A percentile compares a stretch with the other conserved stretches of the same genome.
Evolutionary conservation across 1,140 invertebrate genomes (phyloP).

Genomic region (Agrilus planipennis): DNA sequence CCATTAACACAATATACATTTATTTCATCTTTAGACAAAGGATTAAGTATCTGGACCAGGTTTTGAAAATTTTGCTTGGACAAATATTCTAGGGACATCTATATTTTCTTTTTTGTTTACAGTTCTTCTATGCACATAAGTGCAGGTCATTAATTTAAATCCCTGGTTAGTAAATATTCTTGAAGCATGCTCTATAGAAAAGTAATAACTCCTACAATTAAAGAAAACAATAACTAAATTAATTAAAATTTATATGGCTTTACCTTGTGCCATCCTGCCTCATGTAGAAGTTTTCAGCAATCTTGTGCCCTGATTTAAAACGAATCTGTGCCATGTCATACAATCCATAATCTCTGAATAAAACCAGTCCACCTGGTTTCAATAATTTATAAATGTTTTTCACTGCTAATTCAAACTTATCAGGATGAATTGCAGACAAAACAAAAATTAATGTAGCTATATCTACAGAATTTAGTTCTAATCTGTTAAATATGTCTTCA

Average conservation of each 20-base stretch:
- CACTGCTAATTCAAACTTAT: slow-evolving; percentile 61
- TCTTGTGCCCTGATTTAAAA: slow-evolving; percentile 86
- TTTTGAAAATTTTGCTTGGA: slow-evolving; percentile 79
- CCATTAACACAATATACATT: too few relatives aligned
- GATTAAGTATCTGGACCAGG: too few relatives aligned
- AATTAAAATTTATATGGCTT: slow-evolving; percentile 10
- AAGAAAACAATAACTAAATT: slow-evolving; percentile 14
- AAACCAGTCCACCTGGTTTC: slow-evolving; percentile 67
- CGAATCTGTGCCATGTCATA: slow-evolving; percentile 95
- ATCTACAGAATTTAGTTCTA: slow-evolving; percentile 52
- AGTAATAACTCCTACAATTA: slow-evolving; percentile 65
- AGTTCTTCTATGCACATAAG: slow-evolving; percentile 76
- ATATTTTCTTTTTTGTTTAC: slow-evolving; percentile 85
- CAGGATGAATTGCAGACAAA: slow-evolving; percentile 83
- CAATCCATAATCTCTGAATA: slow-evolving; percentile 95
- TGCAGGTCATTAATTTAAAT: slow-evolving; percentile 53
- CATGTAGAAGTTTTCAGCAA: slow-evolving; percentile 90
- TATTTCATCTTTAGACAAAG: too few relatives aligned
- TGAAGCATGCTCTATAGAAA: slow-evolving; percentile 53
- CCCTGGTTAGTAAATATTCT: slow-evolving; percentile 52
- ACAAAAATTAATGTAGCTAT: slow-evolving; percentile 92
- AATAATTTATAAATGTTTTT: slow-evolving; percentile 58
- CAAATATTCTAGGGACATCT: slow-evolving; percentile 79
- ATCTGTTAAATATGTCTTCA: slow-evolving; percentile 44
- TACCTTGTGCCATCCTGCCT: slow-evolving; percentile 94